Evolutionary conservation across 1,140 invertebrate species (phyloP), one percentile per base, ranked within the genome.

Genomic region (Bombus impatiens): DNA sequence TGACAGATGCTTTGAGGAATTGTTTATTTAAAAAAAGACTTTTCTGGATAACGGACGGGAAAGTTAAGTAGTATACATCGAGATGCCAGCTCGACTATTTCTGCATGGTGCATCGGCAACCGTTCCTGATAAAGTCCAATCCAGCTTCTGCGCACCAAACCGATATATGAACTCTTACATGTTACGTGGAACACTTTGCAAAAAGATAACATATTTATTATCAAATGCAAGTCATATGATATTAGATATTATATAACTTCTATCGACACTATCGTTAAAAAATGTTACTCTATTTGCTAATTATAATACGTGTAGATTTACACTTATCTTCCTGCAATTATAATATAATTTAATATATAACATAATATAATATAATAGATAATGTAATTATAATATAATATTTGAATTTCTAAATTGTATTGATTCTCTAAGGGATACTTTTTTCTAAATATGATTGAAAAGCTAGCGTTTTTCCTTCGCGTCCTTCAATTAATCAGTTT

Each of bases 61-160:
- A 88, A 82, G 62, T 74, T 82, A 4, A 37, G 22, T 68, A 79
- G 76, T 75, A 68, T 78, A 67, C 62, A 86, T 70, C 77, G 76
- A 80, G 86, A 25, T 88, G 86, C 81, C 75, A 82, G 47, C 80
- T 87, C 84, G 84, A 76, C 90, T 92, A 92, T 92, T 92, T 92
- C 91, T 92, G 92, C 87, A 86, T 87, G 70, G 42, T 77, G 81
- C 82, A 65, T 75, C 70, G 77, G 79, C 82, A 90, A 89, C 76
- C 74, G 84, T 82, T 86, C 84, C 81, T 92, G 91, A 92, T 92
- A 92, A 92, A 93, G 83, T 87, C 74, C 72, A 40, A 65, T 89
- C 79, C 82, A 62, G 89, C 87, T 92, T 92, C 90, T 91, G 90
- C 91, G 91, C 91, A 87, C 84, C 86, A 74, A 71, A 68, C 67